Percentiles rank a stretch among this genome's conserved stretches.
Conservation (phyloP, 2,797 vertebrate genomes). For the Megalops cyprinoides region DNA sequence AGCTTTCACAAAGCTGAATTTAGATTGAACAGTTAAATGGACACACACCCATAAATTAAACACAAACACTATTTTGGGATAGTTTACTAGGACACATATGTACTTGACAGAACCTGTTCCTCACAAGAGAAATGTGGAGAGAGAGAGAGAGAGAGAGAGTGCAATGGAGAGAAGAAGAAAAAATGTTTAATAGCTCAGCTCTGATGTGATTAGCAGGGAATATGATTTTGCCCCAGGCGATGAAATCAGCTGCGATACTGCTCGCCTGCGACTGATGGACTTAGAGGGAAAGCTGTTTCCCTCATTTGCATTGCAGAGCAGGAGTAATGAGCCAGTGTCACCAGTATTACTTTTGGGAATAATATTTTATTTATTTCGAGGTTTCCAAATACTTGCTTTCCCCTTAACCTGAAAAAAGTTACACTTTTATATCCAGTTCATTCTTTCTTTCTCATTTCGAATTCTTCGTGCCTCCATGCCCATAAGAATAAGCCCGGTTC, state of each 20-base stretch:
- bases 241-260: conserved; percentile 33
- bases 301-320: conserved; percentile 28
- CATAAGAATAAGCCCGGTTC: not conserved
- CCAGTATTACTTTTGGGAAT: conserved; percentile 20
- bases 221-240: conserved; percentile 41
- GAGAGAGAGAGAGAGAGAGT: not conserved
- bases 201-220: conserved; percentile 38
- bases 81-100: conserved; percentile 21
- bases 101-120: conserved; percentile 23
- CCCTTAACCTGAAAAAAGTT: conserved; percentile 18
- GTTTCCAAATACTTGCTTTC: not conserved
- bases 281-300: conserved; percentile 26
- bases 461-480: not conserved
- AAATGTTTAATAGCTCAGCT: conserved; percentile 22
- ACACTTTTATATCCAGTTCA: conserved; percentile 7
- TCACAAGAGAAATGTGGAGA: not conserved
- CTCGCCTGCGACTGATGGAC: conserved; percentile 37
- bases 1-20: too few relatives aligned
- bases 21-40: too few relatives aligned
- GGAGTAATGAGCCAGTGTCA: conserved; percentile 27
- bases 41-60: too few relatives aligned
- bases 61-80: too few relatives aligned
- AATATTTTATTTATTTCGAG: conserved; percentile 31
- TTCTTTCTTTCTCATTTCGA: not conserved
- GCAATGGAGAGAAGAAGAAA: not conserved